These are phyloP conservation scores for Cottus gobio DNA, from an alignment of 2,113 vertebrate species.

Conservation along the genomic window DNA sequence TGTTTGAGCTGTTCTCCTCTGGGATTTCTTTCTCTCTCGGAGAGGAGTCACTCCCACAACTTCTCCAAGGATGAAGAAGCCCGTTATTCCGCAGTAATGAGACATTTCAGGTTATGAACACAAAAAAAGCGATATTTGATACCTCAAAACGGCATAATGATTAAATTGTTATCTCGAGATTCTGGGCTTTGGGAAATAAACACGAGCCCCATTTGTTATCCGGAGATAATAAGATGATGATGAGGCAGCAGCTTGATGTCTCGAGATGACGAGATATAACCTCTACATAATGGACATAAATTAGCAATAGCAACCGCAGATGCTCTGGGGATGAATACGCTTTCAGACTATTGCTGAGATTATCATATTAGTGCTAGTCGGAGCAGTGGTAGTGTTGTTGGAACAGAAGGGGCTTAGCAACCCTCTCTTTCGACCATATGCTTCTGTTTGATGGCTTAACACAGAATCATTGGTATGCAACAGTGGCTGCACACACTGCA, in stretches of 20 bases:
- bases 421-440: slow-evolving; percentile 32
- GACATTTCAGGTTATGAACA: background rate
- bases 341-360: background rate
- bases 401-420: slow-evolving; percentile 32
- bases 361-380: background rate
- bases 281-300: slow-evolving; percentile 12
- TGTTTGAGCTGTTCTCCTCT: background rate
- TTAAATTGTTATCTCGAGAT: background rate
- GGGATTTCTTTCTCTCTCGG: background rate
- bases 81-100: background rate
- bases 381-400: background rate
- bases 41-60: background rate
- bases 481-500: background rate
- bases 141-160: background rate
- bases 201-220: background rate
- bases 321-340: background rate
- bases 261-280: slow-evolving; percentile 13
- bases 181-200: slow-evolving; percentile 6
- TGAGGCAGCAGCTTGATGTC: slow-evolving; percentile 11
- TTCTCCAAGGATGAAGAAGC: background rate
- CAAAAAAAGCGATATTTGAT: slow-evolving; percentile 4
- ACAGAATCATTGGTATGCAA: slow-evolving; percentile 24
- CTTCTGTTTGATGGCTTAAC: slow-evolving; percentile 42
- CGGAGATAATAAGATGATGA: slow-evolving; percentile 15
- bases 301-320: background rate